These are phyloP conservation scores for Calycopis cecrops DNA, from an alignment of 1,140 invertebrate genomes.

Conservation along the genomic window DNA sequence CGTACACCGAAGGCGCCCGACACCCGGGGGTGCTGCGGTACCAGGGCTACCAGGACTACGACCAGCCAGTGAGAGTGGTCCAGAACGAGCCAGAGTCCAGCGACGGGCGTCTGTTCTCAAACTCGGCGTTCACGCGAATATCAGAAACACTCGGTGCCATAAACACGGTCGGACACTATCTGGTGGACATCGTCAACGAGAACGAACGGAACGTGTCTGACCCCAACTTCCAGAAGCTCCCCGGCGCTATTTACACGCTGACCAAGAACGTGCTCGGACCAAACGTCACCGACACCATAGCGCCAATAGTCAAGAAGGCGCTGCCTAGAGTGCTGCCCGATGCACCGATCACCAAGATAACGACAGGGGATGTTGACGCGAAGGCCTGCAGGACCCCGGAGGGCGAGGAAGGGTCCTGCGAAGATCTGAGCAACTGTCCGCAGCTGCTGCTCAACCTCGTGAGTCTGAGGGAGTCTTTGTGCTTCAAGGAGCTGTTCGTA, in stretches of 20 bases:
- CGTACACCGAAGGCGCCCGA: slow-evolving; percentile 19
- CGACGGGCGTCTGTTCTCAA: slow-evolving; percentile 72
- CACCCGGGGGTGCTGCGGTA: slow-evolving; percentile 23
- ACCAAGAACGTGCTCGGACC: slow-evolving; percentile 87
- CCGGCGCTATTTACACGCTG: slow-evolving; percentile 85
- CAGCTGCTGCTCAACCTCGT: slow-evolving; percentile 89
- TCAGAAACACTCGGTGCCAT: slow-evolving; percentile 84
- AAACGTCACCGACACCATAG: slow-evolving; percentile 87
- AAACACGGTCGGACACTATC: slow-evolving; percentile 88
- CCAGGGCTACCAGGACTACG: slow-evolving; percentile 38
- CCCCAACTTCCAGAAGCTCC: slow-evolving; percentile 62
- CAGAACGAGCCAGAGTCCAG: slow-evolving; percentile 43
- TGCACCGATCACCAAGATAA: slow-evolving; percentile 57
- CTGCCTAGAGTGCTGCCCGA: slow-evolving; percentile 74
- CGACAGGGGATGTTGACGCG: slow-evolving; percentile 45
- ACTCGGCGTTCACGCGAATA: slow-evolving; percentile 78
- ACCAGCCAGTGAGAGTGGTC: slow-evolving; percentile 39
- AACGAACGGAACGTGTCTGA: slow-evolving; percentile 59
- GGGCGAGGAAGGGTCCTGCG: slow-evolving; percentile 86
- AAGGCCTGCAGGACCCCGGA: slow-evolving; percentile 86
- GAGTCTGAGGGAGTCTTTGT: slow-evolving; percentile 89
- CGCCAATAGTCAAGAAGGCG: slow-evolving; percentile 81
- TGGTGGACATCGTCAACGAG: slow-evolving; percentile 84
- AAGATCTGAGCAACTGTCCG: slow-evolving; percentile 92
- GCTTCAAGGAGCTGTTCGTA: slow-evolving; percentile 93